Evolutionary conservation across 1,140 invertebrate species (phyloP), one percentile per base, ranked within the genome.

Genomic region (Calosoma granatense): DNA sequence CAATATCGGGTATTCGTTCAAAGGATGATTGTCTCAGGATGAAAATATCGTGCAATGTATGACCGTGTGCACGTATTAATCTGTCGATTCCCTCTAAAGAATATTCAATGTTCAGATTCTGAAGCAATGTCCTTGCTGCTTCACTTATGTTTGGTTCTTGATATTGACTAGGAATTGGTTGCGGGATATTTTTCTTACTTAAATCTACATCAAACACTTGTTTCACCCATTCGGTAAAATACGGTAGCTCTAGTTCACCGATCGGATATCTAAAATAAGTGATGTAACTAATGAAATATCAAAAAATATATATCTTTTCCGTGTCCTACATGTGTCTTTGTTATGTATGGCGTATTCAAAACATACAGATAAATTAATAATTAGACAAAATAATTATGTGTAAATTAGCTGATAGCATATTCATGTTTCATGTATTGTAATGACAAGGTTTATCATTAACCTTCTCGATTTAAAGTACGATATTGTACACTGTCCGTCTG

Each of bases 31-130:
- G 70, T 54, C 66, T 88, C 26, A 98, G 68, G 4, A 79, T 74
- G 63, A 86, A 87, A 57, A 99, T 90, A 68, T 98, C 96, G 61
- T 91, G 82, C 9, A 98, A 72, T 0, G 95, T 97, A 69, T 98
- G 92, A 3, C 95, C 96, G 73, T 98, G 95, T n/a, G 91, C 85
- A 52, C 94, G 78, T 56, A 95, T 83, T 17, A 98, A 69, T 54
- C 96, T 78, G 67, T 97, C 94, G 52, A 90, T 76, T 0, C 85
- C 87, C 20, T 90, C 83, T 47, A 80, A 73, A 0, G 94, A 95
- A 67, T 83, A 81, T 0, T 82, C 76, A 36, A 97, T 81, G 2
- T 81, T 73, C 14, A 81, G 69, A 11, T 71, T 63, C 20, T 79
- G 78, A 11, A 83, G 68, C 19, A 92, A 84, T 22, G 77, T 71